phyloP scores from a whole-genome alignment of 2,888 invertebrate genomes.

The Heteromurus nitidus region DNA sequence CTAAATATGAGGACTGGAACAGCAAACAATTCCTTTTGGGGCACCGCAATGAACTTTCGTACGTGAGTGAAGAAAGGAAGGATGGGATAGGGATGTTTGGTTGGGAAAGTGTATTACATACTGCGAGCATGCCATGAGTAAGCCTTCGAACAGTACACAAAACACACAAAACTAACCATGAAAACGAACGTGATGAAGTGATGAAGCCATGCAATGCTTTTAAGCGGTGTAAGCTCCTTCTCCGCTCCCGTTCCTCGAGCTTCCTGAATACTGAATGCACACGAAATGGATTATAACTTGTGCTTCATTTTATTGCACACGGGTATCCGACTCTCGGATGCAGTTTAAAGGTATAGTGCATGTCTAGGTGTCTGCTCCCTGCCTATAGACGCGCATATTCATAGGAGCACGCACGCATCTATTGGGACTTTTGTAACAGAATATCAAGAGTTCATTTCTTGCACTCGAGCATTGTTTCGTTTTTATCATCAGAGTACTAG shows the following conservation, averaged over 20 bases:
- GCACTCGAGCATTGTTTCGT: no score
- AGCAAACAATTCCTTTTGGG: background rate
- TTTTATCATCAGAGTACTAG: no score
- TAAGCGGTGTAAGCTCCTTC: background rate
- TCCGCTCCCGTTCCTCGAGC: background rate
- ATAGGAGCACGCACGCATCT: no score
- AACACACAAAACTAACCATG: slow-evolving; percentile 22
- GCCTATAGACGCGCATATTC: no score
- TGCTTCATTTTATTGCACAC: no score
- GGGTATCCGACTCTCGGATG: no score
- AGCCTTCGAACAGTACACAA: background rate
- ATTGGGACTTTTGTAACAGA: no score
- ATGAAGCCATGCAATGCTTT: slow-evolving; percentile 8
- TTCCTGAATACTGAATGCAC: background rate
- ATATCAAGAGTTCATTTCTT: no score
- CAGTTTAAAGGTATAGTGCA: no score
- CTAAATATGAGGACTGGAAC: background rate
- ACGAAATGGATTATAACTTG: no score
- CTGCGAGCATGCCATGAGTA: background rate
- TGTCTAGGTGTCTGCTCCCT: no score
- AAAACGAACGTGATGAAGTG: slow-evolving; percentile 18
- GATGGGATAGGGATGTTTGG: background rate
- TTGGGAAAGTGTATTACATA: background rate
- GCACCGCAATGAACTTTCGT: background rate
- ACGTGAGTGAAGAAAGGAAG: slow-evolving; percentile 11